Evolutionary conservation across 2,888 invertebrate genomes (phyloP).

Genomic region (Drosophila suboccidentalis): DNA sequence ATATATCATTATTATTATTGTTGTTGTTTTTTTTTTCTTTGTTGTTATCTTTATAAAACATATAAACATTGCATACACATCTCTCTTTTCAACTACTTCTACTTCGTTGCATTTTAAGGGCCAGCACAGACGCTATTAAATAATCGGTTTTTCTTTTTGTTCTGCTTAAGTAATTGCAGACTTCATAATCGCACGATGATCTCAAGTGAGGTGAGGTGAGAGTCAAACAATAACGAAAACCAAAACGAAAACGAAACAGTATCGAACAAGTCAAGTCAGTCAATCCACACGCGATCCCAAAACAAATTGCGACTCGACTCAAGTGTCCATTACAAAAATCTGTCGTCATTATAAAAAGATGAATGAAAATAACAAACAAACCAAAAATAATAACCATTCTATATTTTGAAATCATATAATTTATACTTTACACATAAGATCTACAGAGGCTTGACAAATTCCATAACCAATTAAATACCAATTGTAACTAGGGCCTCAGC

Average conservation of each 20-base stretch:
- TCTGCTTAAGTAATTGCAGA: conserved; percentile 86
- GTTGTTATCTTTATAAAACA: conserved; percentile 41
- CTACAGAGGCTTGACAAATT: conserved; percentile 6
- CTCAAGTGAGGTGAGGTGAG: conserved; percentile 83
- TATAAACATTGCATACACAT: conserved; percentile 68
- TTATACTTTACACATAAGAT: conserved; percentile 17
- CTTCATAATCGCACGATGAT: conserved; percentile 84
- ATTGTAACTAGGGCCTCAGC: conserved; percentile 19
- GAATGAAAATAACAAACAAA: conserved; percentile 23
- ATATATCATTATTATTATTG: conserved; percentile 34
- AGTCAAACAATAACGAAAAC: conserved; percentile 71
- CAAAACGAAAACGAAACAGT: conserved; percentile 22
- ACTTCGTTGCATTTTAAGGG: conserved; percentile 77
- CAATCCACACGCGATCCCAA: conserved; percentile 52
- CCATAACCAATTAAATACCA: conserved; percentile 3
- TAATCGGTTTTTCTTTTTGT: conserved; percentile 85
- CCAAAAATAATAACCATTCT: conserved; percentile 12
- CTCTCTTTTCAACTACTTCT: conserved; percentile 65
- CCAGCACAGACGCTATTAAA: conserved; percentile 84
- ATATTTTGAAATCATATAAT: conserved; percentile 24
- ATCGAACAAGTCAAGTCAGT: conserved; percentile 59
- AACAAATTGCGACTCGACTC: conserved; percentile 47
- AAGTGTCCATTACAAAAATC: conserved; percentile 43
- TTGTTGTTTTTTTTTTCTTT: conserved; percentile 4
- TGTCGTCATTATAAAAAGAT: conserved; percentile 35